Conservation (phyloP, 2,113 vertebrate species). For the Anguilla rostrata region DNA sequence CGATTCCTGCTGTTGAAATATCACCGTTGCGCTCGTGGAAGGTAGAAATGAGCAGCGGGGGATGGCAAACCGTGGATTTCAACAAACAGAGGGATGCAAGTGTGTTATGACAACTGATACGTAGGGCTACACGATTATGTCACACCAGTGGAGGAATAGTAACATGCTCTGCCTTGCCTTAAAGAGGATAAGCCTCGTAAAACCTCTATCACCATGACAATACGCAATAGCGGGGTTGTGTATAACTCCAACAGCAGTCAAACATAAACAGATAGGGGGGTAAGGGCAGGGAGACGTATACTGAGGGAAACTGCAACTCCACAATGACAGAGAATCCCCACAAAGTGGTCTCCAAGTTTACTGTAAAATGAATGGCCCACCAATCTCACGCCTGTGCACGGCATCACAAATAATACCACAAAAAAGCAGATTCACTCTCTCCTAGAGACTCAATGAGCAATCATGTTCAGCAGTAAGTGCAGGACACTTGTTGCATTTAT, state of each 20-base stretch:
- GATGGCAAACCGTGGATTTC: not conserved
- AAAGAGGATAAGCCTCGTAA: not conserved
- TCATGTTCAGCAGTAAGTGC: too few relatives aligned
- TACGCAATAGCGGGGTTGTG: not conserved
- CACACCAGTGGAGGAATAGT: not conserved
- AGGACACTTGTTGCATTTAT: too few relatives aligned
- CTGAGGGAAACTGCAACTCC: not conserved
- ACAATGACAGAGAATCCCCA: not conserved
- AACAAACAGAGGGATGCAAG: not conserved
- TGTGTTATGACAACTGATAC: not conserved
- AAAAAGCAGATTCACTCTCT: not conserved
- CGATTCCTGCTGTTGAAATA: too few relatives aligned
- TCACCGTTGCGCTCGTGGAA: too few relatives aligned
- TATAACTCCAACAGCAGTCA: not conserved
- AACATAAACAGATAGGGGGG: not conserved
- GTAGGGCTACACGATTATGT: not conserved
- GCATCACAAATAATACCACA: not conserved
- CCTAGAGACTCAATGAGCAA: too few relatives aligned
- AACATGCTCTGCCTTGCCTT: not conserved
- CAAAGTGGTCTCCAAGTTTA: not conserved
- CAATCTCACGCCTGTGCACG: not conserved
- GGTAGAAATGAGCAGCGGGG: not conserved
- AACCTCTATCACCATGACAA: not conserved
- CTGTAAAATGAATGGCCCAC: too few relatives aligned
- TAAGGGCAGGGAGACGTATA: not conserved